Conservation (phyloP, 2,113 vertebrate species). For the Eupsittula cactorum region DNA sequence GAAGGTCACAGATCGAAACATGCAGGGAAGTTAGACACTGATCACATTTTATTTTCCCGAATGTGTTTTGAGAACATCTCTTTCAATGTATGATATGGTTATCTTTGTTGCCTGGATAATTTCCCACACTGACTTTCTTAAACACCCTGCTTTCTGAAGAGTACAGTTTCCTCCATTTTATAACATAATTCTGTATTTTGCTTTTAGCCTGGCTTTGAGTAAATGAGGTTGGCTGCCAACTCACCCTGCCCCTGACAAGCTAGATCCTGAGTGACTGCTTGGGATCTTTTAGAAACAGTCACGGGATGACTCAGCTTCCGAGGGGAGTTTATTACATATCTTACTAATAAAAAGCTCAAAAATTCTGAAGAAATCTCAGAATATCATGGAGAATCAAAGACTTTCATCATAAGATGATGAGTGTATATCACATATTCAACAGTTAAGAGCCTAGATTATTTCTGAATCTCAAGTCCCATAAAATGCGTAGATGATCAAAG, state of each 20-base stretch:
- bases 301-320: constrained; percentile 50
- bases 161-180: neutral
- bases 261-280: constrained; percentile 27
- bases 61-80: neutral
- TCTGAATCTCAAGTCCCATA: neutral
- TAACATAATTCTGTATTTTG: constrained; percentile 3
- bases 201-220: constrained; percentile 1
- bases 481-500: neutral
- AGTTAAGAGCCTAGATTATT: neutral
- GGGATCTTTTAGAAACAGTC: constrained; percentile 41
- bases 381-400: neutral
- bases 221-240: constrained; percentile 27
- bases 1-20: neutral
- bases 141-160: neutral
- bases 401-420: neutral
- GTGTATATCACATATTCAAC: neutral
- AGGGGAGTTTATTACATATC: constrained; percentile 36
- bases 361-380: constrained; percentile 39
- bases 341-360: constrained; percentile 46
- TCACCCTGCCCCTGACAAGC: constrained; percentile 28
- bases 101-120: neutral
- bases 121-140: neutral
- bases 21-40: neutral
- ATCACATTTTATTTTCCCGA: constrained; percentile 2
- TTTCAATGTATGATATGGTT: neutral